Evolutionary conservation across 2,797 vertebrate species (phyloP).

Genomic region (Pseudochirops cupreus): DNA sequence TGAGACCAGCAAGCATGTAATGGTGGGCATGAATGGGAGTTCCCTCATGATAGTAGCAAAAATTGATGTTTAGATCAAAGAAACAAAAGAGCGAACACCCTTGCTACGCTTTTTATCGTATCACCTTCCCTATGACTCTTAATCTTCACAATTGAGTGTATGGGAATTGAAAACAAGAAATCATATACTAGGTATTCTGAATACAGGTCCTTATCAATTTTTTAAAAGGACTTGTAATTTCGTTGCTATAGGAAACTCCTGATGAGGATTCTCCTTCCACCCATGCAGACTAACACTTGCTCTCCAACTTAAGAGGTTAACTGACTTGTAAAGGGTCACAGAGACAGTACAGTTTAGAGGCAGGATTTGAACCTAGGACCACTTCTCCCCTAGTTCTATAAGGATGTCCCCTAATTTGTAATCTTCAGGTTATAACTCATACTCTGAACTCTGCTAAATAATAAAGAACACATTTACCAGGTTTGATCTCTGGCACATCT

Average conservation of each 20-base stretch:
- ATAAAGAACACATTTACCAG: conserved; percentile 78
- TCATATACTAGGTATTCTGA: neutral
- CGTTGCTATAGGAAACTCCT: neutral
- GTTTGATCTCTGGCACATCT: conserved; percentile 78
- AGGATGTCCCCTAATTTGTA: neutral
- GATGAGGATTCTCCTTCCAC: neutral
- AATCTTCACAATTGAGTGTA: neutral
- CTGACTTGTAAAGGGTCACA: neutral
- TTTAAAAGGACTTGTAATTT: neutral
- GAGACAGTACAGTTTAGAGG: neutral
- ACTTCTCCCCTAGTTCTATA: neutral
- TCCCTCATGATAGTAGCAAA: neutral
- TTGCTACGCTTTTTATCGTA: neutral
- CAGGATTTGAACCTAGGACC: neutral
- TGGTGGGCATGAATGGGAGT: neutral
- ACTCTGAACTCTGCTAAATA: neutral
- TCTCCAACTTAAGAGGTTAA: neutral
- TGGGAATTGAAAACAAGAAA: neutral
- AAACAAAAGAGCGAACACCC: neutral
- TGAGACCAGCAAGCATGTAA: neutral
- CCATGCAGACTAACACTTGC: neutral
- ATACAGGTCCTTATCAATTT: neutral
- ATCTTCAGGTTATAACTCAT: neutral
- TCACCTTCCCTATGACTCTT: neutral
- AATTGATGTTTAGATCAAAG: neutral